Conservation (phyloP, 2,888 invertebrate species). For the Ypsolopha scabrella region DNA sequence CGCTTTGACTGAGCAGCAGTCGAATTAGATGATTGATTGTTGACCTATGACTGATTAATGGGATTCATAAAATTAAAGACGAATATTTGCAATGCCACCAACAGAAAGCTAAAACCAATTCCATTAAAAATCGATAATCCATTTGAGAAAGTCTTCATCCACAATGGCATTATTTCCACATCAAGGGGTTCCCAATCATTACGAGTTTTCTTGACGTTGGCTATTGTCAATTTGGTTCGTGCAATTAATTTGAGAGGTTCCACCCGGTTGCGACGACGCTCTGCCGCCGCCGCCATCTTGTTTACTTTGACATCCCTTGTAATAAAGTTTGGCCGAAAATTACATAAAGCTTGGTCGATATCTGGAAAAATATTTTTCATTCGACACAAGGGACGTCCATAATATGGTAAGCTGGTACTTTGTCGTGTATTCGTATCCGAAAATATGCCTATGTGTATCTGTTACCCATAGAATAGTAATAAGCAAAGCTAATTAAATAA, state of each 20-base stretch:
- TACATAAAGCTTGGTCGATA: too few species aligned
- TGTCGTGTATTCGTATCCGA: too few species aligned
- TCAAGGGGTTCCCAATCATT: neutral
- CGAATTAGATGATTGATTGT: neutral
- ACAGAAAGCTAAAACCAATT: too few species aligned
- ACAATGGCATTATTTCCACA: neutral
- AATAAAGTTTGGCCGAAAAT: neutral
- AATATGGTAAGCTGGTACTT: too few species aligned
- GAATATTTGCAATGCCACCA: neutral
- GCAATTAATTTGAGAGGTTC: constrained; percentile 1
- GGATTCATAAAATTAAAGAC: neutral
- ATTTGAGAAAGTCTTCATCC: too few species aligned
- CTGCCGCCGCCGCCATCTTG: neutral
- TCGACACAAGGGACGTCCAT: too few species aligned
- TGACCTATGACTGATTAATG: neutral
- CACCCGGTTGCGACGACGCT: neutral
- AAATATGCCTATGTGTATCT: too few species aligned
- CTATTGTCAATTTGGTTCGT: neutral
- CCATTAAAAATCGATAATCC: too few species aligned
- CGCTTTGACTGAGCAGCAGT: too few species aligned
- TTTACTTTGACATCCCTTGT: constrained; percentile 2
- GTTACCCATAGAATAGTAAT: too few species aligned
- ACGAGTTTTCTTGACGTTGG: neutral
- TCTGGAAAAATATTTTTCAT: too few species aligned
- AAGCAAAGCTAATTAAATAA: too few species aligned